Percentiles rank a stretch among this genome's conserved stretches.
Conservation (phyloP, 2,888 invertebrate genomes). For the Leptinotarsa peninsularis region DNA sequence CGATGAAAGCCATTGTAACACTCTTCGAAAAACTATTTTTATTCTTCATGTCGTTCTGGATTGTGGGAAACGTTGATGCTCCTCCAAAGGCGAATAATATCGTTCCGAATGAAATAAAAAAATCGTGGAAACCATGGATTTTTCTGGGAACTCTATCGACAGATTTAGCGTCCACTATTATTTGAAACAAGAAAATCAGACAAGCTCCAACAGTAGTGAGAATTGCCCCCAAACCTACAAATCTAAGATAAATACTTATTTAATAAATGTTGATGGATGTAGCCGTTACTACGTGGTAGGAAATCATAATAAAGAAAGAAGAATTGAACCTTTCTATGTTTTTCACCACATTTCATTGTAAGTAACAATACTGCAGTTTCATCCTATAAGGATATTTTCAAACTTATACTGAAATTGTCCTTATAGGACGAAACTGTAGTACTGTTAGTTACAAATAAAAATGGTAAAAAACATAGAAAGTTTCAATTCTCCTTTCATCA, state of each 20-base stretch:
- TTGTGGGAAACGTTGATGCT: conserved; percentile 81
- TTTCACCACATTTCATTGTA: no score
- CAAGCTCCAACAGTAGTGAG: conserved; percentile 74
- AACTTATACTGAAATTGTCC: no score
- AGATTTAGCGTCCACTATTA: conserved; percentile 69
- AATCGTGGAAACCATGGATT: conserved; percentile 72
- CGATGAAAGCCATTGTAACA: conserved; percentile 72
- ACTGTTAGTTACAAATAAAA: no score
- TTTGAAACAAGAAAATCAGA: conserved; percentile 73
- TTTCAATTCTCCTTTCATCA: no score
- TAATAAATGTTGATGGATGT: no score
- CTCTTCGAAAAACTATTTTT: conserved; percentile 75
- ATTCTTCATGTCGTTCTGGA: conserved; percentile 82
- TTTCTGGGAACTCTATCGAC: conserved; percentile 66
- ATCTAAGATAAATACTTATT: conserved; percentile 63
- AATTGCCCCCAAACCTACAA: conserved; percentile 74
- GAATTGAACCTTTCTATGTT: no score
- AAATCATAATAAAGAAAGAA: no score
- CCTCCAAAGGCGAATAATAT: conserved; percentile 80
- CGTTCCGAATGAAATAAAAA: conserved; percentile 78
- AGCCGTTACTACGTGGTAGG: no score
- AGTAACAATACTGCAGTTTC: no score
- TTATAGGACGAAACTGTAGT: no score
- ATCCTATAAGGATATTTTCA: no score
- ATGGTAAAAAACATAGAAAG: no score